Conservation (phyloP, 2,888 invertebrate species). For the Leucozona laternaria region DNA sequence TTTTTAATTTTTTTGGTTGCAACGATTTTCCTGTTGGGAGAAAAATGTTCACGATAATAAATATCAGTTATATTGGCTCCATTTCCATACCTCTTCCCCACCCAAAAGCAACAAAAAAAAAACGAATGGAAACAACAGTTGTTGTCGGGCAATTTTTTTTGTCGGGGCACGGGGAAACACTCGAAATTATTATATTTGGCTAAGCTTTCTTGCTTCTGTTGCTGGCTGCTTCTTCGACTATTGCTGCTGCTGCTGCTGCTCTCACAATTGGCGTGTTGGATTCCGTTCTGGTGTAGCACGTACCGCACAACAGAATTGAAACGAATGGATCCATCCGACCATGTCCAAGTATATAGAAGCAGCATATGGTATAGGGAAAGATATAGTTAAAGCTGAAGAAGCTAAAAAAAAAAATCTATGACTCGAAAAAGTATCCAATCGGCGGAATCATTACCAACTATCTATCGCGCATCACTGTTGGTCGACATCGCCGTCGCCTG, state of each 20-base stretch:
- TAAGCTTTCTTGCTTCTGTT: slow-evolving; percentile 69
- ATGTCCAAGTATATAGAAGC: slow-evolving; percentile 41
- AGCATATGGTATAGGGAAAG: slow-evolving; percentile 29
- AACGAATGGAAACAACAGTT: slow-evolving; percentile 29
- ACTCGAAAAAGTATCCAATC: slow-evolving; percentile 10
- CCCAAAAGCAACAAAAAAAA: slow-evolving; percentile 3
- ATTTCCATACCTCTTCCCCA: slow-evolving; percentile 15
- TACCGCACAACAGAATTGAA: slow-evolving; percentile 65
- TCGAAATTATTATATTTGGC: slow-evolving; percentile 64
- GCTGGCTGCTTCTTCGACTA: slow-evolving; percentile 29
- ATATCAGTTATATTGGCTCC: slow-evolving; percentile 57
- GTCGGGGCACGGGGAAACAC: slow-evolving; percentile 5
- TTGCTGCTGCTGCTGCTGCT: slow-evolving; percentile 40
- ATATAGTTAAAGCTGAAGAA: slow-evolving; percentile 29
- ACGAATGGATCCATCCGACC: slow-evolving; percentile 68
- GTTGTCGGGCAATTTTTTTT: slow-evolving; percentile 34
- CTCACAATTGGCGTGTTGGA: slow-evolving; percentile 74
- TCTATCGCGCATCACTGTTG: slow-evolving; percentile 24
- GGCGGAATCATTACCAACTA: slow-evolving; percentile 49
- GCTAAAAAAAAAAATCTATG: slow-evolving; percentile 24
- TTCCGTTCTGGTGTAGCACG: slow-evolving; percentile 76
- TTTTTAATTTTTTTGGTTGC: slow-evolving; percentile 4
- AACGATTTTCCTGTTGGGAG: slow-evolving; percentile 22
- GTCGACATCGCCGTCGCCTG: neutral
- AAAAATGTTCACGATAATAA: slow-evolving; percentile 51